Evolutionary conservation across 2,113 vertebrate genomes (phyloP).

Genomic region (Dromiciops gliroides): DNA sequence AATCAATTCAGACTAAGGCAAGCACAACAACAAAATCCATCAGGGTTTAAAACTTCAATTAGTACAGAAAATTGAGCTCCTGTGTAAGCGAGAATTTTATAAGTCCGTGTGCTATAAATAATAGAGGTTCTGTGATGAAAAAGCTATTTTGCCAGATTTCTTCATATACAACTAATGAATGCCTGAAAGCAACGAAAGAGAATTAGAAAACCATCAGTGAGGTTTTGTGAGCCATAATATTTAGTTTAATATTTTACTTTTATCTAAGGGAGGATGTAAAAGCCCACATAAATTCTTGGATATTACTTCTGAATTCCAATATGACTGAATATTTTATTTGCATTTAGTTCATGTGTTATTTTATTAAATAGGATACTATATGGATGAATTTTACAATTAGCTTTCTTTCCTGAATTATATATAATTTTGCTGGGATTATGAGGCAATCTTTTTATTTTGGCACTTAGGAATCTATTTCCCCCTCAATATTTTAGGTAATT

Average conservation of each 20-base stretch:
- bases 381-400: background rate
- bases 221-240: background rate
- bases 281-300: background rate
- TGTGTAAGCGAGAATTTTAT: background rate
- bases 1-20: background rate
- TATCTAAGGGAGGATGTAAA: background rate
- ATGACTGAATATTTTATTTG: constrained; percentile 12
- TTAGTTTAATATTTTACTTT: constrained; percentile 3
- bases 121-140: background rate
- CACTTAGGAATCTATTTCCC: background rate
- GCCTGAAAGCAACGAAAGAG: background rate
- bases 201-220: background rate
- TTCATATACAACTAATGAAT: background rate
- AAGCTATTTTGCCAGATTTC: background rate
- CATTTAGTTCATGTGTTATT: background rate
- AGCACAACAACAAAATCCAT: background rate
- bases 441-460: background rate
- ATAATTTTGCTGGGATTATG: background rate
- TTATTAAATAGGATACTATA: background rate
- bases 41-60: background rate
- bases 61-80: background rate
- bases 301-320: background rate
- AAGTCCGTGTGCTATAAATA: background rate
- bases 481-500: background rate
- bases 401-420: background rate